These are phyloP conservation scores for Micrastur ruficollis DNA, from an alignment of 2,797 vertebrate species.

Conservation along the genomic window DNA sequence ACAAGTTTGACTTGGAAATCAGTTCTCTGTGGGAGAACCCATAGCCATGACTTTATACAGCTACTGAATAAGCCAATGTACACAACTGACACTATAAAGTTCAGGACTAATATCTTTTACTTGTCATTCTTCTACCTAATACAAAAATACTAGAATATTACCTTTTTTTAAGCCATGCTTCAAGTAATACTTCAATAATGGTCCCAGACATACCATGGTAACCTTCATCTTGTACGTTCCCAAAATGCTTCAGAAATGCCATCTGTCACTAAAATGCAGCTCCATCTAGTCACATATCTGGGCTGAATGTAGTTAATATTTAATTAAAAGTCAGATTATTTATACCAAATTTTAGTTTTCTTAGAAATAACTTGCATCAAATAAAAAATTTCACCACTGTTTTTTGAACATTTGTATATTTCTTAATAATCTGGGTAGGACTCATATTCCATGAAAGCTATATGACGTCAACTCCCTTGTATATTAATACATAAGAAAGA, in stretches of 20 bases:
- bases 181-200: neutral
- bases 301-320: neutral
- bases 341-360: neutral
- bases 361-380: neutral
- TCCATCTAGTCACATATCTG: neutral
- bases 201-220: neutral
- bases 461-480: neutral
- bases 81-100: neutral
- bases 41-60: neutral
- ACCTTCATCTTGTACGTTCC: neutral
- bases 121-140: neutral
- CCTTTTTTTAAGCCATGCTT: neutral
- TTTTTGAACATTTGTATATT: neutral
- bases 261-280: neutral
- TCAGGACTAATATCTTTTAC: neutral
- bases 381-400: neutral
- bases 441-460: neutral
- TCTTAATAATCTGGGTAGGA: neutral
- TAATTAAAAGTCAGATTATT: neutral
- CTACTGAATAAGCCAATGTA: neutral
- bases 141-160: neutral
- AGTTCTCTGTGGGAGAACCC: neutral
- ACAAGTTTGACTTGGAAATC: neutral
- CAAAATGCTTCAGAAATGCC: neutral
- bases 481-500: neutral